phyloP scores from a whole-genome alignment of 1,140 invertebrate species.

The Scaptomyza graminum region DNA sequence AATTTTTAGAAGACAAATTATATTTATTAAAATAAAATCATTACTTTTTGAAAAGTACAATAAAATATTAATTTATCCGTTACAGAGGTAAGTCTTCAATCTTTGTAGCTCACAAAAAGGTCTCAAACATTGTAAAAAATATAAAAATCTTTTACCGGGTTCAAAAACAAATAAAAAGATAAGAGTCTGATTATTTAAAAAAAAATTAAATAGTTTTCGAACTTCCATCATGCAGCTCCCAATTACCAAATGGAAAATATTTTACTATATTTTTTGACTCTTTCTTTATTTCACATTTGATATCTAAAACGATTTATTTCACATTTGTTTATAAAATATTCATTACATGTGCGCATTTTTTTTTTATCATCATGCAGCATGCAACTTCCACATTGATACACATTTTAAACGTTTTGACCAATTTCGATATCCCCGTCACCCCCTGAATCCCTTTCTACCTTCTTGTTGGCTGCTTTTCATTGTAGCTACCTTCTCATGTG shows the following conservation, averaged over 20 bases:
- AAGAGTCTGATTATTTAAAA: not conserved
- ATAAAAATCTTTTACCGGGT: too few species aligned
- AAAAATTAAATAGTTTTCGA: too few species aligned
- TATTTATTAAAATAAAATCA: too few species aligned
- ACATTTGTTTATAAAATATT: constrained; percentile 44
- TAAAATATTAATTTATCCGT: too few species aligned
- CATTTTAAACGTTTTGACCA: constrained; percentile 45
- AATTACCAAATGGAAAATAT: too few species aligned
- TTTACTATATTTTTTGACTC: not conserved
- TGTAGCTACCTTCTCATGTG: constrained; percentile 2
- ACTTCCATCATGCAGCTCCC: too few species aligned
- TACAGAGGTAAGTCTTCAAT: too few species aligned
- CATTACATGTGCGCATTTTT: constrained; percentile 34
- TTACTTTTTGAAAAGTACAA: too few species aligned
- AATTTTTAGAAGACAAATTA: too few species aligned
- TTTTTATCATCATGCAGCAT: constrained; percentile 18
- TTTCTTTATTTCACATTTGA: constrained; percentile 8
- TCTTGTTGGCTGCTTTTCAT: constrained; percentile 18
- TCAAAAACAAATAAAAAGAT: too few species aligned
- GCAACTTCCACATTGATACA: constrained; percentile 45
- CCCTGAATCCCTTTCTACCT: not conserved
- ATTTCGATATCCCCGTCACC: not conserved
- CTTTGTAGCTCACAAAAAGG: too few species aligned
- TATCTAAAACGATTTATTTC: constrained; percentile 37
- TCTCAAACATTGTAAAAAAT: too few species aligned